A percentile compares a stretch with the other conserved stretches of the same genome.
phyloP scores from a whole-genome alignment of 2,888 invertebrate species.

The Ypsolopha sequella region DNA sequence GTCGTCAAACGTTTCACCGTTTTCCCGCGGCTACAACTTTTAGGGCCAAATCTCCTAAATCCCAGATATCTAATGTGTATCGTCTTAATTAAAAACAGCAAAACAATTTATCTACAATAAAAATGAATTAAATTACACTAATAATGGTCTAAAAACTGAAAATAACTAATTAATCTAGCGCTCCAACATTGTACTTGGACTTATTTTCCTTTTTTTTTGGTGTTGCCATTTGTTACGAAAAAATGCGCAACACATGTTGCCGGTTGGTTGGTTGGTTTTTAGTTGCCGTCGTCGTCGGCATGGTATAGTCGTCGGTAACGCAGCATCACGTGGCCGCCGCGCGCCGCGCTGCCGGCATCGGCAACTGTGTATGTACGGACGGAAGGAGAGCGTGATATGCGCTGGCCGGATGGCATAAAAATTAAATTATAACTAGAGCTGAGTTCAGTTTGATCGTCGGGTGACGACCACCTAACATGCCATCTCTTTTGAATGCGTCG shows the following conservation, averaged over 20 bases:
- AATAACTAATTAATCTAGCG: background rate
- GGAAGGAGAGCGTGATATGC: no score
- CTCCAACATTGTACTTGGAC: background rate
- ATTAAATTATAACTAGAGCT: no score
- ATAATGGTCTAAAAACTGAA: conserved; percentile 3
- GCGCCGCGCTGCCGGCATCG: no score
- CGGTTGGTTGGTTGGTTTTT: background rate
- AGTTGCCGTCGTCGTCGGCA: no score
- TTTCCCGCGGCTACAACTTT: conserved; percentile 60
- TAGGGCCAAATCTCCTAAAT: conserved; percentile 11
- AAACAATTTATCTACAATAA: background rate
- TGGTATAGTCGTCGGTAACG: no score
- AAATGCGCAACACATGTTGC: background rate
- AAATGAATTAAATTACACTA: conserved; percentile 7
- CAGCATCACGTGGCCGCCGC: no score
- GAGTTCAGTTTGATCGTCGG: no score
- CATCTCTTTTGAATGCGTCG: no score
- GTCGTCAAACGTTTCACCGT: conserved; percentile 60
- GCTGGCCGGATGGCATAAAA: no score
- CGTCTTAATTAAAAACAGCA: background rate
- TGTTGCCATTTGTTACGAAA: background rate
- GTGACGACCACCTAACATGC: no score
- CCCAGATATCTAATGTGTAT: background rate
- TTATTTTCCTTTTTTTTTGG: background rate
- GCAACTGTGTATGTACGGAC: no score